A percentile compares a stretch with the other conserved stretches of the same genome.
These are phyloP conservation scores for Nemotelus pantherinus DNA, from an alignment of 2,888 invertebrate genomes.

Conservation along the genomic window DNA sequence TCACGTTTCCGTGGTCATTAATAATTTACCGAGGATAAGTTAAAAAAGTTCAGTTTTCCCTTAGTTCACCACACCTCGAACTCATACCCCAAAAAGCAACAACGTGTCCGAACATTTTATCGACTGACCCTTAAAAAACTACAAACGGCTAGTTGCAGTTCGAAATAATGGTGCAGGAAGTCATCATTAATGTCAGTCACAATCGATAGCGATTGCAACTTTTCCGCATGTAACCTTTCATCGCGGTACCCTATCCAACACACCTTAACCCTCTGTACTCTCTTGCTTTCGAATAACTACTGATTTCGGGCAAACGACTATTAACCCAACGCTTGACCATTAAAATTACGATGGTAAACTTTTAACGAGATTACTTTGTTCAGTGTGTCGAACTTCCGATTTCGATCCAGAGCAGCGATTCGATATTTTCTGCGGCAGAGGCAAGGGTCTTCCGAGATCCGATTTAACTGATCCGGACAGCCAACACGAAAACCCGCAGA, in stretches of 20 bases:
- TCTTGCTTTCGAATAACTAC: neutral
- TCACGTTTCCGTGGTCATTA: neutral
- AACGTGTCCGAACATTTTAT: no score
- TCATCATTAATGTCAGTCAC: no score
- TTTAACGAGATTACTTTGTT: constrained; percentile 34
- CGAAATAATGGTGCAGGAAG: no score
- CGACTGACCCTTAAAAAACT: no score
- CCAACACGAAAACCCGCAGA: neutral
- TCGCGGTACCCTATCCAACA: no score
- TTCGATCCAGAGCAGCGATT: neutral
- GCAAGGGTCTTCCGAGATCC: neutral
- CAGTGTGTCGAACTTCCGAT: neutral
- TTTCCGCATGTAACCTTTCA: no score
- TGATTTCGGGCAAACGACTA: neutral
- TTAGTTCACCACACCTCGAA: no score
- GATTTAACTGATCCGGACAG: neutral
- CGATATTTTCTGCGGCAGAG: neutral
- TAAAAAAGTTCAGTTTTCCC: no score
- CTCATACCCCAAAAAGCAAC: no score
- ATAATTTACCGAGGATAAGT: neutral
- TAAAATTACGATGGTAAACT: constrained; percentile 24
- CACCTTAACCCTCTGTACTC: no score
- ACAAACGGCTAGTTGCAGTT: no score
- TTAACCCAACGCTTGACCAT: neutral
- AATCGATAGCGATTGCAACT: no score